Base-by-base conservation (phyloP, 1,140 invertebrate genomes). In the Neodiprion lecontei region DNA sequence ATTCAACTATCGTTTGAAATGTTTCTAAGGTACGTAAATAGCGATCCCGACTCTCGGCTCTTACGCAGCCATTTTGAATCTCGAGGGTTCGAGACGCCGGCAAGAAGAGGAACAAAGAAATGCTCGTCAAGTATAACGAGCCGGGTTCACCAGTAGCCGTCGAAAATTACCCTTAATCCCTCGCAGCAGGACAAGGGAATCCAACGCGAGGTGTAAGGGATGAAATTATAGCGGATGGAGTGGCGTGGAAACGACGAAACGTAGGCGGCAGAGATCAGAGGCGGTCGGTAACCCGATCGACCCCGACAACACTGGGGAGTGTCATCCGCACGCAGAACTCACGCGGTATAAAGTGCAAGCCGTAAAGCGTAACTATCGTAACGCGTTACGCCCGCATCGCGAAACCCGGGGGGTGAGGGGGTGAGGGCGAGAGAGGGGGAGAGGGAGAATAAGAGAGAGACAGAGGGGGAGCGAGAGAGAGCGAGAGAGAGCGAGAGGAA, bases 401-500 rank as follows among this genome's bases (percentile, higher is more conserved):
- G 48, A 12, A 48, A 66, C 50, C n/a, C 48, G 21, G 61, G 40
- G 21, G 21, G 14, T 50, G 70, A n/a, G 49, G 14, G 48, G 70
- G 48, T 72, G 47, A n/a, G 71, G 48, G 70, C 48, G 28, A 8
- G 67, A 50, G 66, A 48, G 61, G 48, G 49, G 48, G 23, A 17
- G 17, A 17, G 17, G 17, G 17, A 17, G 17, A 17, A 17, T 17
- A 17, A 17, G 17, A 17, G 17, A 17, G 17, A 17, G 17, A 17
- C 17, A 17, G 17, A 17, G 17, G 17, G 17, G 17, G 17, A 17
- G 17, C 17, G 17, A 17, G 17, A 17, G 17, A 48, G 67, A 75
- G 67, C 65, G 74, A 69, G 73, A 53, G 47, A 50, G 72, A 48
- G 65, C 71, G 76, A 47, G 68, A 77, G 78, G 81, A 21, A 21